Base-by-base conservation (phyloP, 2,113 vertebrate genomes). In the Rhegmatorhina hoffmannsi region DNA sequence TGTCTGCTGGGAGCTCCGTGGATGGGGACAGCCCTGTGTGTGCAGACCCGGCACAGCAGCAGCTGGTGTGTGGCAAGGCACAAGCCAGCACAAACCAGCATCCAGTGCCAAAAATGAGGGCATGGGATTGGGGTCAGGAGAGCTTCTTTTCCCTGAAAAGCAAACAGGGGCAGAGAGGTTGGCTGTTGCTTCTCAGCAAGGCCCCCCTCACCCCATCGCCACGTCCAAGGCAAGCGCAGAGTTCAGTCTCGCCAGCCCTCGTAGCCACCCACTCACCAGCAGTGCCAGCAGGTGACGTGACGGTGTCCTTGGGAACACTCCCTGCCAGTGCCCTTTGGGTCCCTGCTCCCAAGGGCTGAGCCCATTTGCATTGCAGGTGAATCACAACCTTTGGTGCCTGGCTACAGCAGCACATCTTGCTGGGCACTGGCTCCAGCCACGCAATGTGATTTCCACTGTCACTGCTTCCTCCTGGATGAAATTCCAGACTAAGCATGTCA, bases 381-480 rank as follows among this genome's bases (percentile, higher is more conserved):
- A 62, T 59, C 67, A 68, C 81, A 69, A 9, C n/a, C 40, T 81
- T 17, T 40, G 66, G 76, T 19, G 46, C n/a, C 38, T 33, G 64
- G 46, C 29, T 49, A 8, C 7, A 68, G 88, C 60, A 43, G 64
- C 13, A 3, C 24, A 26, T 7, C 58, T 49, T 58, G 53, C 67
- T 72, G 72, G 36, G 62, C 64, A n/a, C 50, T n/a, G 66, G 56
- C 43, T 17, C 26, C 24, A 83, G 68, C 38, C 46, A 7, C 1
- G 1, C 1, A 0, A 11, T 10, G 43, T 17, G 60, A 44, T 55
- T 89, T 81, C 50, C 20, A 10, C 47, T 66, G 38, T 34, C 75
- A 33, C 63, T 33, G 82, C 60, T 70, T 95, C 52, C 56, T 84
- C 75, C 67, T 83, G 93, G 38, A 84, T 23, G 36, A 63, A 91